These are phyloP conservation scores for Tetropium fuscum DNA, from an alignment of 2,888 invertebrate species.

Conservation along the genomic window DNA sequence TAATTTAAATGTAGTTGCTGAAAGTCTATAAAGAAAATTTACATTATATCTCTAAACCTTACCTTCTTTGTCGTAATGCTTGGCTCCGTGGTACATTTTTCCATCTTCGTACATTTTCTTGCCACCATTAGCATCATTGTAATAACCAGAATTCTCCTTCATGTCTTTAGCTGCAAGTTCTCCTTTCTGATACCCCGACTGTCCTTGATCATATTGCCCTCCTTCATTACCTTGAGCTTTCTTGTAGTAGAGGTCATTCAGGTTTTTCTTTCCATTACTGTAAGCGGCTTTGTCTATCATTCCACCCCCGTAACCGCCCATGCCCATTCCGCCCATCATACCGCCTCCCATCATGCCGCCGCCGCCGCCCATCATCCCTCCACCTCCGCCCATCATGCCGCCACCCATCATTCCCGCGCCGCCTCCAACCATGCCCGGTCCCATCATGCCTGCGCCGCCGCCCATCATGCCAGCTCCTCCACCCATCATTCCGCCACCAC, in stretches of 20 bases:
- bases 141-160: slow-evolving; percentile 67
- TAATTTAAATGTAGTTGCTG: not conserved
- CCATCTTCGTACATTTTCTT: slow-evolving; percentile 72
- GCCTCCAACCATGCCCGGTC: slow-evolving; percentile 28
- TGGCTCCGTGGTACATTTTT: slow-evolving; percentile 70
- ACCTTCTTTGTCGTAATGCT: slow-evolving; percentile 71
- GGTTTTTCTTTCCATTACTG: slow-evolving; percentile 33
- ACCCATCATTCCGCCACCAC: slow-evolving; percentile 30
- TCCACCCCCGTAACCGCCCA: slow-evolving; percentile 33
- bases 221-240: slow-evolving; percentile 35
- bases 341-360: slow-evolving; percentile 45
- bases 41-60: no score
- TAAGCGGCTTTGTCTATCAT: slow-evolving; percentile 27
- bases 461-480: slow-evolving; percentile 19
- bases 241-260: slow-evolving; percentile 37
- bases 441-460: slow-evolving; percentile 59
- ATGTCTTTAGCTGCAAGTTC: slow-evolving; percentile 63
- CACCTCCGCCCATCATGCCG: slow-evolving; percentile 34
- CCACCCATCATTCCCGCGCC: slow-evolving; percentile 22
- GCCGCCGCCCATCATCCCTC: slow-evolving; percentile 53
- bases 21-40: not conserved
- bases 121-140: slow-evolving; percentile 70
- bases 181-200: slow-evolving; percentile 62
- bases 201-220: slow-evolving; percentile 28
- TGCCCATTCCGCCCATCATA: slow-evolving; percentile 29